Conservation (phyloP, 2,888 invertebrate genomes). For the Xanthia icteritia region DNA sequence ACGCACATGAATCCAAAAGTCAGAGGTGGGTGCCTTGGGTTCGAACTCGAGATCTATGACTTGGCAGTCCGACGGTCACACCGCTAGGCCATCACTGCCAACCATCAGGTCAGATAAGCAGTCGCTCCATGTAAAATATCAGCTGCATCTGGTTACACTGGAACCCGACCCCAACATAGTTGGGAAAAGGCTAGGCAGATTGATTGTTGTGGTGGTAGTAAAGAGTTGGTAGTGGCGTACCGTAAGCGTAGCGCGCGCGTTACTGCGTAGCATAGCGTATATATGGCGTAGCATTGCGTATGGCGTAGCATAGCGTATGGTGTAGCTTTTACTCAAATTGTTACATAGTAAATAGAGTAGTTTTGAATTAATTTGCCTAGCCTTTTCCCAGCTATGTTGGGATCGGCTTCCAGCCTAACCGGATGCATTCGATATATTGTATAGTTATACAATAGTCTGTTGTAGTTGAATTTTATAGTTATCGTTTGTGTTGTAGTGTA, state of each 20-base stretch:
- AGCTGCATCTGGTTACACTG: no score
- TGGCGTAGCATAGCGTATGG: neutral
- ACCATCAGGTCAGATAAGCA: no score
- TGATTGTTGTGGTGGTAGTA: neutral
- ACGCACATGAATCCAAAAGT: no score
- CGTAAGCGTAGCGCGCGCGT: constrained; percentile 1
- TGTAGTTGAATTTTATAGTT: neutral
- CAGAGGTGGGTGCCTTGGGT: no score
- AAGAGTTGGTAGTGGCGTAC: neutral
- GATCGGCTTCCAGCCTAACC: no score
- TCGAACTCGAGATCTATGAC: no score
- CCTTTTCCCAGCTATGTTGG: no score
- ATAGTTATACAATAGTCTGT: neutral
- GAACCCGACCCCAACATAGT: no score
- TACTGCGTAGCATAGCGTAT: constrained; percentile 22
- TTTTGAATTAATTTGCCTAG: neutral
- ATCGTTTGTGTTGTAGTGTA: neutral
- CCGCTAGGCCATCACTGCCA: no score
- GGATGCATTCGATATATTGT: neutral
- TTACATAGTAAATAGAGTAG: neutral
- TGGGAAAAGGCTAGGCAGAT: no score
- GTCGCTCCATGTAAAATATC: no score
- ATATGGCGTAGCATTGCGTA: neutral
- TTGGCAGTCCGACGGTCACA: no score
- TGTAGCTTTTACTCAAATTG: constrained; percentile 3